Percentiles rank a stretch among this genome's conserved stretches.
Conservation (phyloP, 2,113 vertebrate genomes). For the Uria lomvia region DNA sequence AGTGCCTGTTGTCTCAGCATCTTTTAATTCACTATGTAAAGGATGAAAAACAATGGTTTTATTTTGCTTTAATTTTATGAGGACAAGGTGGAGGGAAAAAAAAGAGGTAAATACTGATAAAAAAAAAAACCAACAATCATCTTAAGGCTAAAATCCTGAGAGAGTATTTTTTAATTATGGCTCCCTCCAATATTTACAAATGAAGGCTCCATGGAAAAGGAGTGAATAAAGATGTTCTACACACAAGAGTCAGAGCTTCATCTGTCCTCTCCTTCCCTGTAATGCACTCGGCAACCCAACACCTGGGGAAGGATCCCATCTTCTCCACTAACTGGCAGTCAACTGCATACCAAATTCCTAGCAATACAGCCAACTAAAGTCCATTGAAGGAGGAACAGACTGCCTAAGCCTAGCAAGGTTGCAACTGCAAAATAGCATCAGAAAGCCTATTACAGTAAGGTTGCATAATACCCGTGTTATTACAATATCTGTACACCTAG, state of each 20-base stretch:
- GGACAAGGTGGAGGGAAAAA: background rate
- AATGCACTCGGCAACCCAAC: background rate
- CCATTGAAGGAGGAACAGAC: background rate
- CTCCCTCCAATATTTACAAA: background rate
- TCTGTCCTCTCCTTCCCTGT: background rate
- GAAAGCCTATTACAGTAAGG: background rate
- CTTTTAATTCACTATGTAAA: background rate
- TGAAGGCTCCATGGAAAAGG: background rate
- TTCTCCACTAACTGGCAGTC: background rate
- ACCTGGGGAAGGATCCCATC: background rate
- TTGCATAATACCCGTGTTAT: background rate
- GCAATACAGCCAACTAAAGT: background rate
- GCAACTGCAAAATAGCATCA: background rate
- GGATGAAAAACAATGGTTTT: background rate
- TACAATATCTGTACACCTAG: background rate
- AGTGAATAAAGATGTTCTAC: background rate
- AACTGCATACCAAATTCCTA: background rate
- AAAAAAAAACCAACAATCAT: rapidly evolving
- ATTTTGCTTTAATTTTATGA: background rate
- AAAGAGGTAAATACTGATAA: background rate
- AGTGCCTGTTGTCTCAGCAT: background rate
- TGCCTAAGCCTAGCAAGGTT: background rate
- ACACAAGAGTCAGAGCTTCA: background rate
- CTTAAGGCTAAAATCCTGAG: background rate
- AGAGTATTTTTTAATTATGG: background rate